These are phyloP conservation scores for Hyaena hyaena DNA, from an alignment of 2,113 vertebrate genomes.

Conservation along the genomic window DNA sequence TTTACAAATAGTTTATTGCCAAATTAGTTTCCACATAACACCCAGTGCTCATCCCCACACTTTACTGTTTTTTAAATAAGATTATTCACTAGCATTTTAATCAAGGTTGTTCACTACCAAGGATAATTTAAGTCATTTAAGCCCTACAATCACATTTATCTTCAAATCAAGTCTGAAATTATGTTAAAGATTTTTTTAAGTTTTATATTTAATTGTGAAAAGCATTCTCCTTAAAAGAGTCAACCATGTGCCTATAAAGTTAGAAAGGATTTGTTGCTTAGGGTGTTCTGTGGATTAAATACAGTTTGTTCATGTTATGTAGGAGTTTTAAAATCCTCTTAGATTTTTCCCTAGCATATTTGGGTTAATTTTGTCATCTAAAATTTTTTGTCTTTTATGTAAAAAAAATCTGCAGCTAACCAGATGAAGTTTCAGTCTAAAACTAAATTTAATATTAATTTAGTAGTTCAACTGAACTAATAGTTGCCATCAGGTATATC, in stretches of 20 bases:
- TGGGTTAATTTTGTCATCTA: not conserved
- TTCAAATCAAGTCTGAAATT: not conserved
- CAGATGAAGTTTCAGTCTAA: not conserved
- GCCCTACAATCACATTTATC: not conserved
- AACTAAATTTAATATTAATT: slow-evolving; percentile 56
- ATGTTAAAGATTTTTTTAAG: not conserved
- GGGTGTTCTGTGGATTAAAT: not conserved
- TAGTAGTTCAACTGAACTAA: slow-evolving; percentile 18
- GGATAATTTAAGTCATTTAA: not conserved
- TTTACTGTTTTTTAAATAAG: not conserved
- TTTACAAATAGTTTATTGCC: too few species aligned
- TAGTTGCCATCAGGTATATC: not conserved
- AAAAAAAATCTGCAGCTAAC: not conserved
- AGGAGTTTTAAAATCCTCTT: not conserved
- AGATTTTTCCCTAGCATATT: not conserved
- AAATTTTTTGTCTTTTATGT: not conserved
- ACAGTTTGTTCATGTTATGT: not conserved
- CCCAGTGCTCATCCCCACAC: too few species aligned
- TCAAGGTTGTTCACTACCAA: not conserved
- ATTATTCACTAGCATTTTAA: not conserved
- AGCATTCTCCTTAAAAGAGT: not conserved
- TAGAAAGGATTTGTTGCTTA: not conserved
- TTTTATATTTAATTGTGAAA: slow-evolving; percentile 3
- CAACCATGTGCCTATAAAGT: not conserved
- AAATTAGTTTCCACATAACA: too few species aligned